Evolutionary conservation across 1,140 invertebrate species (phyloP).

Genomic region (Leptopilina clavipes): DNA sequence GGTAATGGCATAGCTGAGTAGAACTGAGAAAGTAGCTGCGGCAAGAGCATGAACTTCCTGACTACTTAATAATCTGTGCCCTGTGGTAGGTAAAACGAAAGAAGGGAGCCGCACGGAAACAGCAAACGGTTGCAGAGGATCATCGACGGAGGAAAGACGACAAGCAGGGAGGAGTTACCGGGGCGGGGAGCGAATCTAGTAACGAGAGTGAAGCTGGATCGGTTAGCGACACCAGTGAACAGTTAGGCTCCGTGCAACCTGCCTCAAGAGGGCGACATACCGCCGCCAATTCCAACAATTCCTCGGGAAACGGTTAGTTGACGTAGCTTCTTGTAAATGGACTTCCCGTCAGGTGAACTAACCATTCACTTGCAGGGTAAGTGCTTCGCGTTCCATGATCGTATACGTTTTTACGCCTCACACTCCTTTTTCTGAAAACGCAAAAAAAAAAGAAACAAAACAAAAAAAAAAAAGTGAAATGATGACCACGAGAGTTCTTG

Average conservation of each 20-base stretch:
- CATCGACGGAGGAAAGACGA: constrained; percentile 70
- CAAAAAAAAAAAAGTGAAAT: constrained; percentile 38
- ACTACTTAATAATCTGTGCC: constrained; percentile 69
- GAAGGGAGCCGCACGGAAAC: constrained; percentile 71
- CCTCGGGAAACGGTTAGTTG: constrained; percentile 73
- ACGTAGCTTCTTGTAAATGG: constrained; percentile 62
- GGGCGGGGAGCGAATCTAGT: constrained; percentile 69
- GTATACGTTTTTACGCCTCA: constrained; percentile 40
- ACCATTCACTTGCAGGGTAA: constrained; percentile 65
- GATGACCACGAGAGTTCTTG: constrained; percentile 57
- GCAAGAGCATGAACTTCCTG: constrained; percentile 71
- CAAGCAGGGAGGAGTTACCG: constrained; percentile 61
- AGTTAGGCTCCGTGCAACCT: constrained; percentile 65
- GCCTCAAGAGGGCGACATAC: constrained; percentile 62
- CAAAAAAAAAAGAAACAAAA: not conserved
- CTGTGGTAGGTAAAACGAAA: constrained; percentile 74
- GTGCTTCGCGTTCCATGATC: constrained; percentile 52
- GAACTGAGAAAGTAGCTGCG: constrained; percentile 55
- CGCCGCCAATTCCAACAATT: constrained; percentile 69
- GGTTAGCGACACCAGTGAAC: constrained; percentile 70
- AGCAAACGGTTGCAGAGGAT: constrained; percentile 68
- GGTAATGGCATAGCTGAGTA: constrained; percentile 42
- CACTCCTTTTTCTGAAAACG: constrained; percentile 38
- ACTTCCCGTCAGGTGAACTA: constrained; percentile 59
- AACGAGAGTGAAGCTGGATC: constrained; percentile 72